Conservation (phyloP, 2,888 invertebrate genomes). For the Barypeithes pellucidus region DNA sequence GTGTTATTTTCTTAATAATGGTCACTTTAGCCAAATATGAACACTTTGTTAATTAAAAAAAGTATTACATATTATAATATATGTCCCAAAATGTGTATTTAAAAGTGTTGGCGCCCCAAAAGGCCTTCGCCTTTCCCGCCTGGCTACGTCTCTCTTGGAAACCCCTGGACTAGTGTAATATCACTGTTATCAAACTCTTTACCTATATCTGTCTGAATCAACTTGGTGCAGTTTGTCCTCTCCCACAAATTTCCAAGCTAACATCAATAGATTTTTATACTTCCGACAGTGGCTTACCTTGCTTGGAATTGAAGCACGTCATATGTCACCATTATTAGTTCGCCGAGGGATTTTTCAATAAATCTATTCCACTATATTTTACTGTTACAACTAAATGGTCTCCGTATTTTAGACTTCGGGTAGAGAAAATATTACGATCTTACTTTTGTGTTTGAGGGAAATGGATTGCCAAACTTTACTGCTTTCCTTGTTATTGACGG, state of each 20-base stretch:
- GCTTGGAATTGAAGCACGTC: slow-evolving; percentile 58
- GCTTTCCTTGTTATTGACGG: slow-evolving; percentile 41
- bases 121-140: too few species aligned
- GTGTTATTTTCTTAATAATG: too few species aligned
- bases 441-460: slow-evolving; percentile 48
- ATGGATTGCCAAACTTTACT: slow-evolving; percentile 38
- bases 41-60: too few species aligned
- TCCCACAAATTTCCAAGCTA: slow-evolving; percentile 47
- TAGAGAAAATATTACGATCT: slow-evolving; percentile 49
- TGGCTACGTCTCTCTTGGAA: too few species aligned
- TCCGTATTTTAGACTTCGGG: slow-evolving; percentile 58
- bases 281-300: slow-evolving; percentile 54
- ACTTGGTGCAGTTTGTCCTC: slow-evolving; percentile 25
- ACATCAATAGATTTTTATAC: slow-evolving; percentile 58
- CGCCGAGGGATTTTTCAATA: slow-evolving; percentile 61
- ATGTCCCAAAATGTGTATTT: too few species aligned
- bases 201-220: neutral
- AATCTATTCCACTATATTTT: slow-evolving; percentile 62
- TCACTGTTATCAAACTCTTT: slow-evolving; percentile 48
- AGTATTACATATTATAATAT: too few species aligned
- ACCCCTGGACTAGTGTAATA: too few species aligned
- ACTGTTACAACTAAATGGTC: slow-evolving; percentile 60
- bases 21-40: too few species aligned
- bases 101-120: too few species aligned
- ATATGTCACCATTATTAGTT: slow-evolving; percentile 63